These are phyloP conservation scores for Valencia hispanica DNA, from an alignment of 2,797 vertebrate species.

Conservation along the genomic window DNA sequence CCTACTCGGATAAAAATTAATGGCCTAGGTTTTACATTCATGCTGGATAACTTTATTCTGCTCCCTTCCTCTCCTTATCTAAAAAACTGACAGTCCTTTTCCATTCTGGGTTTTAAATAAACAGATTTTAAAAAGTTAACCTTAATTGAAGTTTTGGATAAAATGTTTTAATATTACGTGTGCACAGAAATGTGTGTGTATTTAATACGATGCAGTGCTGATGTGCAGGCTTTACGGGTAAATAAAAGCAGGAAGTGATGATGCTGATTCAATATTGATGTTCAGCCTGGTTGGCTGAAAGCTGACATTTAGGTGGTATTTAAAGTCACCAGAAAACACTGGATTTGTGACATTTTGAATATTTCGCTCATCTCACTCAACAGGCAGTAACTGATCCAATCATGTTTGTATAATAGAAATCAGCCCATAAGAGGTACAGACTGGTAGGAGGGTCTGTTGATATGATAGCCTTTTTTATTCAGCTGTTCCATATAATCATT, in stretches of 20 bases:
- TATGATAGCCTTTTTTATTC: not conserved
- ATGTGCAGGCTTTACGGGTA: not conserved
- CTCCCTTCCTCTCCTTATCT: slow-evolving; percentile 10
- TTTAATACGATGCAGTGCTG: not conserved
- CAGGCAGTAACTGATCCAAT: not conserved
- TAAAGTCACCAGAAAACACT: not conserved
- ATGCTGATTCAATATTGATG: slow-evolving; percentile 3
- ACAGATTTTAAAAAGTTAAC: not conserved
- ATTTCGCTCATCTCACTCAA: not conserved
- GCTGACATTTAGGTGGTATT: not conserved
- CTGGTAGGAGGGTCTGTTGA: too few species aligned
- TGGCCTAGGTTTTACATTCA: slow-evolving; percentile 28
- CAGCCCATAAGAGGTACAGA: not conserved
- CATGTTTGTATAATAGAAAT: not conserved
- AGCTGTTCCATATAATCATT: not conserved
- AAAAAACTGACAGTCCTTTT: slow-evolving; percentile 17
- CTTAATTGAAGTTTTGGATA: not conserved
- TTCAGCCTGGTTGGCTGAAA: not conserved
- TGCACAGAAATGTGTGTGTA: not conserved
- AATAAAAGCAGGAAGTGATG: not conserved
- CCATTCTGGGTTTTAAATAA: not conserved
- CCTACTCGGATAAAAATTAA: slow-evolving; percentile 35
- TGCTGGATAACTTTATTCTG: slow-evolving; percentile 9
- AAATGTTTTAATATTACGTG: not conserved
- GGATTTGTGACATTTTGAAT: not conserved